phyloP scores from a whole-genome alignment of 2,797 vertebrate genomes.

The Bucorvus abyssinicus region DNA sequence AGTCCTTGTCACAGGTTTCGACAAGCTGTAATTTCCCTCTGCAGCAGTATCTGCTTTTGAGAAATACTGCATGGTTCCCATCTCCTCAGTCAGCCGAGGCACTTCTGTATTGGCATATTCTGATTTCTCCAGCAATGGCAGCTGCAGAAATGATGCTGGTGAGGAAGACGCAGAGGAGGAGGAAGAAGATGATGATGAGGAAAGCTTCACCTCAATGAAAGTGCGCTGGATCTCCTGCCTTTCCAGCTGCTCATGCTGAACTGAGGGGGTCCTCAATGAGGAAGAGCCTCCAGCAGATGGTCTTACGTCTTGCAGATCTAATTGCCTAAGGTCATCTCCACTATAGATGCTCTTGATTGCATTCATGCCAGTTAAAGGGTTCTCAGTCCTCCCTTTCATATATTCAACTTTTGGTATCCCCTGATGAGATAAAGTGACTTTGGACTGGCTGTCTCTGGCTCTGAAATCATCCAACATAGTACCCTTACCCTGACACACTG shows the following conservation, averaged over 20 bases:
- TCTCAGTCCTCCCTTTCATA: background rate
- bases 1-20: constrained; percentile 75
- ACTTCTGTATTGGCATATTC: background rate
- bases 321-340: background rate
- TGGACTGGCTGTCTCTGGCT: constrained; percentile 21
- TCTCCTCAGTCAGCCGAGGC: background rate
- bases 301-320: background rate
- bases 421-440: constrained; percentile 25
- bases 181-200: constrained; percentile 63
- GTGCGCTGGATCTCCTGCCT: constrained; percentile 75
- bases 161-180: constrained; percentile 64
- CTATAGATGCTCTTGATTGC: background rate
- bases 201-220: constrained; percentile 82
- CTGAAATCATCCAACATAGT: background rate
- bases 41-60: rapidly evolving
- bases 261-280: background rate
- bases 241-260: constrained; percentile 54
- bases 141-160: constrained; percentile 49
- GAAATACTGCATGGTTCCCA: background rate
- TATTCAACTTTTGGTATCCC: background rate
- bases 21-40: constrained; percentile 38
- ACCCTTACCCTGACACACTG: background rate
- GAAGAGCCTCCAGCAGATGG: background rate
- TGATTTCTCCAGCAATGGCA: constrained; percentile 24
- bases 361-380: background rate